Base-by-base conservation (phyloP, 1,140 invertebrate species). In the Calliopsis andreniformis region DNA sequence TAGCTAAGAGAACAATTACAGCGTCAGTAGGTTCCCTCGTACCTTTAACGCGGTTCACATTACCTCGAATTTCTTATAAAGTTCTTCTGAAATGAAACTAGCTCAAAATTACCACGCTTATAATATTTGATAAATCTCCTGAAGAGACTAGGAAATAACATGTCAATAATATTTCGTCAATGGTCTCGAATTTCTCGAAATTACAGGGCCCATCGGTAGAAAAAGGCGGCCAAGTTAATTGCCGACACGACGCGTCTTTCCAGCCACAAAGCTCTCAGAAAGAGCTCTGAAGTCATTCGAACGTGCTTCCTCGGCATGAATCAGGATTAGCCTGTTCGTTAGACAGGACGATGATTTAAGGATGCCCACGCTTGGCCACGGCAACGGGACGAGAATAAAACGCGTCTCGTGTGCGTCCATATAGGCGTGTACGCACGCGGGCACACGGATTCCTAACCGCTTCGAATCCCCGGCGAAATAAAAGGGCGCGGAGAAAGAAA, bases 271-370 rank as follows among this genome's bases (percentile, higher is more conserved):
- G 39, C 25, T 8, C 3, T 12, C 16, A 42, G 12, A n/a, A 43
- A 35, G 47, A 66, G 25, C 3, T 14, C 7, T n/a, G 16, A n/a
- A 45, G 42, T 30, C 32, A 20, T 53, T 45, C 55, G 18, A 47
- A 66, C 58, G 59, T 55, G 49, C 68, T 72, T 68, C 20, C 45
- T 49, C 77, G 77, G 39, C 64, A 88, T 89, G 86, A 87, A 89
- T 89, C 88, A 89, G 82, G 85, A 85, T 89, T 89, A 89, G 84
- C 71, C 76, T 75, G 45, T 56, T 81, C 68, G 84, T 87, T 80
- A 86, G 86, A 86, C 82, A 82, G 75, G 68, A 72, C 55, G 47
- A 71, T 89, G 87, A 89, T 89, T 89, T 89, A 89, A 87, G 82
- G 78, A 51, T 73, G 71, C 51, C 56, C 68, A 59, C 55, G 56